A percentile compares a stretch with the other conserved stretches of the same genome.
Evolutionary conservation across 1,140 invertebrate species (phyloP).

Genomic region (Lethocerus indicus): DNA sequence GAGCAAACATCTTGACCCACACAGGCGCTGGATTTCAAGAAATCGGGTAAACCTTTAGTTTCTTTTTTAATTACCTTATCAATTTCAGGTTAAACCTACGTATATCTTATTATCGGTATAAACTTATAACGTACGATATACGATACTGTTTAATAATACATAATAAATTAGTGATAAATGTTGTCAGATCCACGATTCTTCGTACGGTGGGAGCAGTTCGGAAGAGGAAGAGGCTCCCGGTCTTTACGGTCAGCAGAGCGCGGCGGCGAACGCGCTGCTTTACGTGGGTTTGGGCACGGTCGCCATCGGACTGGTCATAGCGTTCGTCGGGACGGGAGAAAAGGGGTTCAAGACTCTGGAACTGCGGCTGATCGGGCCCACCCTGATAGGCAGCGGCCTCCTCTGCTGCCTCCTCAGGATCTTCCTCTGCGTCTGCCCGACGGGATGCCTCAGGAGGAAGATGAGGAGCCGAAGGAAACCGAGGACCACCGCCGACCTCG

Average conservation of each 20-base stretch:
- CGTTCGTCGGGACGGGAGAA: conserved; percentile 75
- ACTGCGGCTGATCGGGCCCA: conserved; percentile 64
- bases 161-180: neutral
- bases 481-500: conserved; percentile 12
- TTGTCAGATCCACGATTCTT: conserved; percentile 55
- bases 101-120: neutral
- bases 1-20: conserved; percentile 38
- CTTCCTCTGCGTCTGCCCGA: conserved; percentile 38
- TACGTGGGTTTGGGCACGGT: conserved; percentile 71
- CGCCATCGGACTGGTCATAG: conserved; percentile 64
- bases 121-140: neutral
- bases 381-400: conserved; percentile 41
- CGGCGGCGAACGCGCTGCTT: conserved; percentile 54
- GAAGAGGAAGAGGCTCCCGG: conserved; percentile 30
- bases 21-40: conserved; percentile 63
- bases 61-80: neutral
- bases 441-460: too few relatives aligned
- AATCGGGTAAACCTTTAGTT: conserved; percentile 36
- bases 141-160: too few relatives aligned
- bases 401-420: conserved; percentile 39
- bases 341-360: conserved; percentile 77
- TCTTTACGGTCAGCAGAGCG: conserved; percentile 33
- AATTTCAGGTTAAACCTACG: neutral
- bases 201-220: conserved; percentile 48
- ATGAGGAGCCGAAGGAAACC: conserved; percentile 14